Conservation (phyloP, 2,113 vertebrate genomes). For the Cercocebus atys region DNA sequence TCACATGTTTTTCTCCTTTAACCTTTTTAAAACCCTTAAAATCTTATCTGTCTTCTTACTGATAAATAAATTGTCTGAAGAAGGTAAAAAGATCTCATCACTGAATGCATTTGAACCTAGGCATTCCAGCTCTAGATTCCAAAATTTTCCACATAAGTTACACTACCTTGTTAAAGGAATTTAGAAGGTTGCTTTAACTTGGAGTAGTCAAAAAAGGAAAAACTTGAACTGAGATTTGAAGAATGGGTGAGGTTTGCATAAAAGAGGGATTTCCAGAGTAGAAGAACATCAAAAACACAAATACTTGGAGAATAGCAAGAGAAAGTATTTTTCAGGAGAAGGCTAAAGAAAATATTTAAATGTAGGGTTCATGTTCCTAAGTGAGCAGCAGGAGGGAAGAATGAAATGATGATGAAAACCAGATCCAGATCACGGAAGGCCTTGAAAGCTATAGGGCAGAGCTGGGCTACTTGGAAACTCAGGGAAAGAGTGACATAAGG, state of each 20-base stretch:
- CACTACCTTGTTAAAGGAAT: background rate
- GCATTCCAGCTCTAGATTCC: background rate
- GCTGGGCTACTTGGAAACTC: background rate
- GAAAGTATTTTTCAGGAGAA: background rate
- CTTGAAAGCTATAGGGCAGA: background rate
- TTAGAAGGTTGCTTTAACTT: background rate
- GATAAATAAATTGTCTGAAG: background rate
- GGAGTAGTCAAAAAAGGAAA: background rate
- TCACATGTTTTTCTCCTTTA: background rate
- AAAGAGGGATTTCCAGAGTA: background rate
- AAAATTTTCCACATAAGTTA: background rate
- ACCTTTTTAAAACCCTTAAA: background rate
- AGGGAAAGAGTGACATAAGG: background rate
- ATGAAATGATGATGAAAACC: background rate
- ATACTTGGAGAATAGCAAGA: background rate
- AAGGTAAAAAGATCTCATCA: background rate
- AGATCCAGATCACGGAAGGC: background rate
- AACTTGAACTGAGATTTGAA: background rate
- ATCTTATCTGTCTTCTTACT: background rate
- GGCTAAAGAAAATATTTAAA: constrained; percentile 36
- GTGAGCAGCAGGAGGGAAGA: background rate
- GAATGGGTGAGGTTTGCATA: background rate
- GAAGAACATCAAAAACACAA: background rate
- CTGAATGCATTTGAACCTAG: background rate
- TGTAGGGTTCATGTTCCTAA: background rate